Evolutionary conservation across 2,113 vertebrate genomes (phyloP), one percentile per base, ranked within the genome.

Genomic region (Tinamus guttatus): DNA sequence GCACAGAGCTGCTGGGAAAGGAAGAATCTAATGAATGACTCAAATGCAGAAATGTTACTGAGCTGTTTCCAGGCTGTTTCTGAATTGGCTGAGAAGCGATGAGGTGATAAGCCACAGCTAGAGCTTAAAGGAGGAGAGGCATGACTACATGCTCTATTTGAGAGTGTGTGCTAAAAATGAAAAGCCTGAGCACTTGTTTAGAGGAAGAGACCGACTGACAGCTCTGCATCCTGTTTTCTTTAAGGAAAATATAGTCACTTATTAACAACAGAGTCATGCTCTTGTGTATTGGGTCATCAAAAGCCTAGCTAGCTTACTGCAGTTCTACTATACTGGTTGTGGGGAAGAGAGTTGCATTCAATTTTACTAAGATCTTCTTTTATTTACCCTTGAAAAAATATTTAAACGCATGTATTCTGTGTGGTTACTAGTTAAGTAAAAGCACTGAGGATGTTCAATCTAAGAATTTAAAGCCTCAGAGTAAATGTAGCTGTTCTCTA

Each of bases 31-130:
- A 82, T 89, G 71, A 96, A 77, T 96, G 93, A 97, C 67, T 97
- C 91, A 95, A 91, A 73, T 62, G 78, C 49, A 54, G 68, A 89
- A 82, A 54, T 54, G 89, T 85, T 67, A 43, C 67, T 74, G 92
- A 78, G 91, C 90, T 30, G 93, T 89, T 95, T 49, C 7, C 54
- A 58, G 49, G 16, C 78, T 86, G 52, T 52, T 79, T 78, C 64
- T 34, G 94, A 94, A 93, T 95, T 94, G 93, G 92, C 64, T 94
- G 90, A 78, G 73, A 64, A 36, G 38, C 6, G 56, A 93, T 95
- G 90, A 85, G 94, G 88, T 92, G 94, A 95, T 90, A 93, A 94
- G 21, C 92, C 92, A 73, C 90, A 91, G 82, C 24, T 43, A 5
- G 75, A 85, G 85, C 87, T 89, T 41, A 85, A 90, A 90, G 89